Evolutionary conservation across 2,888 invertebrate species (phyloP).

Genomic region (Oxytorus armatus): DNA sequence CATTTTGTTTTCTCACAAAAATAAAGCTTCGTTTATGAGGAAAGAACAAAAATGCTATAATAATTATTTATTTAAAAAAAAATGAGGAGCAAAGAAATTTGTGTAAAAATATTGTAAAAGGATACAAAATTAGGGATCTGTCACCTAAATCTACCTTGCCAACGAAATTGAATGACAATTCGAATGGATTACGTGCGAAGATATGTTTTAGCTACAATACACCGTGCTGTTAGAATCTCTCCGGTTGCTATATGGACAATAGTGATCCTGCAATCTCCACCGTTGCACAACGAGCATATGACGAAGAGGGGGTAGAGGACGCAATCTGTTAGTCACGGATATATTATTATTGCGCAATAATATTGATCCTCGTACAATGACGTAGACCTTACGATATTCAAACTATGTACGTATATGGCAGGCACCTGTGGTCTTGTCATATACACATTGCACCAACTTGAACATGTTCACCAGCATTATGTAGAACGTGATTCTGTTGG

Average conservation of each 20-base stretch:
- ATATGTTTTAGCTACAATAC: not conserved
- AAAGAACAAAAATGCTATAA: no score
- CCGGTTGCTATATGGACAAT: conserved; percentile 23
- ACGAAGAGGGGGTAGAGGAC: not conserved
- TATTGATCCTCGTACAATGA: conserved; percentile 24
- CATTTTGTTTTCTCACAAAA: no score
- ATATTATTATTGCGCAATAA: conserved; percentile 35
- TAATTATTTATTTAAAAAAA: no score
- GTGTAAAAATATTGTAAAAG: no score
- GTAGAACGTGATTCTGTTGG: not conserved
- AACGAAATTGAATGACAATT: not conserved
- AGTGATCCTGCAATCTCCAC: conserved; percentile 10
- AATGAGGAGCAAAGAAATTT: no score
- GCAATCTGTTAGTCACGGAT: conserved; percentile 2
- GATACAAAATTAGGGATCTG: no score
- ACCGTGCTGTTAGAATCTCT: conserved; percentile 8
- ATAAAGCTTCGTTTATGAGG: no score
- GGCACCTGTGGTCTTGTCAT: not conserved
- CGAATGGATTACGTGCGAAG: not conserved
- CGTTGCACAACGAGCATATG: conserved; percentile 4
- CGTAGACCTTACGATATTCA: conserved; percentile 27
- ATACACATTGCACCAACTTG: not conserved
- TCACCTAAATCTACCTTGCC: conserved; percentile 2
- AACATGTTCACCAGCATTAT: not conserved
- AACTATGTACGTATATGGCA: not conserved